Evolutionary conservation across 1,140 invertebrate genomes (phyloP).

Genomic region (Gryllus bimaculatus): DNA sequence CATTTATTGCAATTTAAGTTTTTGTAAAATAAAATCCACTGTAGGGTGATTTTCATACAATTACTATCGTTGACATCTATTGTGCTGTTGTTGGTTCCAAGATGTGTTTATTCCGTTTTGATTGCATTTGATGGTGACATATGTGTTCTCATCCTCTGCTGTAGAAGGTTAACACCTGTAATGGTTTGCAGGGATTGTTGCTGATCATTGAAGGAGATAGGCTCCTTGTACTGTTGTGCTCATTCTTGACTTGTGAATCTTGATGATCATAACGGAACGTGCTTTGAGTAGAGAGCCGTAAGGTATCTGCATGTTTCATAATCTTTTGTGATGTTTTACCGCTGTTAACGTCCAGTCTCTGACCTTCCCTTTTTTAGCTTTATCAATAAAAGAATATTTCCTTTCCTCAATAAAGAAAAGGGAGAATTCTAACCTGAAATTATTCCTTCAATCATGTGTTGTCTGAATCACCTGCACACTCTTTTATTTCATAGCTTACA

Average conservation of each 20-base stretch:
- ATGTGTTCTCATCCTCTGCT: conserved; percentile 3
- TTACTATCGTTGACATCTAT: not conserved
- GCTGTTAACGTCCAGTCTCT: conserved; percentile 2
- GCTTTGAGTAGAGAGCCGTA: conserved; percentile 9
- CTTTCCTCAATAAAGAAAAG: not conserved
- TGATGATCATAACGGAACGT: conserved; percentile 12
- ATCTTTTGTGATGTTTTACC: conserved; percentile 12
- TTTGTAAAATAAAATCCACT: no score
- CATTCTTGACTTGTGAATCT: conserved; percentile 6
- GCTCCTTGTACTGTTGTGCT: conserved; percentile 9
- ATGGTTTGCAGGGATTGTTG: conserved; percentile 14
- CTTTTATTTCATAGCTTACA: not conserved
- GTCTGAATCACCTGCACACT: not conserved
- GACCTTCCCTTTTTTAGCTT: not conserved
- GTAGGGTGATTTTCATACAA: not conserved
- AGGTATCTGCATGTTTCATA: conserved; percentile 16
- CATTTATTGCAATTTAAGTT: no score
- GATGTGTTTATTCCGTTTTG: not conserved
- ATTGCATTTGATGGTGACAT: not conserved
- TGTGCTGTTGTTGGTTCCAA: not conserved
- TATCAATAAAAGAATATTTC: not conserved
- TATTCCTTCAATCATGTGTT: not conserved
- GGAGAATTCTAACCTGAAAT: not conserved
- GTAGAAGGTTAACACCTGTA: conserved; percentile 9
- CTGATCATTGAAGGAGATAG: conserved; percentile 8